phyloP scores from a whole-genome alignment of 2,888 invertebrate species.

The Aphodius granarius region DNA sequence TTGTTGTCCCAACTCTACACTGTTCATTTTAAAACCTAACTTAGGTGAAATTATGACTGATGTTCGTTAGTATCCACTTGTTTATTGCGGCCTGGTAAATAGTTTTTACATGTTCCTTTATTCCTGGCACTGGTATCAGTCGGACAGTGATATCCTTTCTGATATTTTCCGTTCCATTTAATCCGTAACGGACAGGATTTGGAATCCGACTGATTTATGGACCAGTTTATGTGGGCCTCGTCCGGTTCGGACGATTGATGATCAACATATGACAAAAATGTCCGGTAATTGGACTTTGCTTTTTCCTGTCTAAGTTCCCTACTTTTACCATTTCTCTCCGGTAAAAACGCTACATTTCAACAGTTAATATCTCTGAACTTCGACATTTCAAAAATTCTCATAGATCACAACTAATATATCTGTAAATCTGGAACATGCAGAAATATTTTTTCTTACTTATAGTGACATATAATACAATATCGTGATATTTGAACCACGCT shows the following conservation, averaged over 20 bases:
- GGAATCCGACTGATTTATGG: background rate
- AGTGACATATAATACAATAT: too few relatives aligned
- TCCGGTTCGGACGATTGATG: background rate
- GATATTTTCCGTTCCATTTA: background rate
- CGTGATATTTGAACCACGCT: too few relatives aligned
- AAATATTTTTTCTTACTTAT: too few relatives aligned
- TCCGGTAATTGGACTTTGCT: background rate
- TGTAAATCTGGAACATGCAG: too few relatives aligned
- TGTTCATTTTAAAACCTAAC: too few relatives aligned
- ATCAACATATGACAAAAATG: background rate
- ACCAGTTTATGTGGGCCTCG: background rate
- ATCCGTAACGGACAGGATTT: background rate
- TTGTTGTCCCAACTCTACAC: too few relatives aligned
- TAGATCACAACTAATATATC: too few relatives aligned
- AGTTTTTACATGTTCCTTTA: background rate
- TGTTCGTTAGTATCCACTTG: background rate
- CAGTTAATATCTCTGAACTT: too few relatives aligned
- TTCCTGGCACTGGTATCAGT: background rate
- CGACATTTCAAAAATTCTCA: too few relatives aligned
- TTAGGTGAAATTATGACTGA: background rate
- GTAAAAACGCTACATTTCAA: too few relatives aligned
- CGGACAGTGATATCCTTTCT: background rate
- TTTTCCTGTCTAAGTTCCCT: background rate
- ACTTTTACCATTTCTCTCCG: background rate
- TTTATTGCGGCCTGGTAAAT: background rate